Percentiles rank a stretch among this genome's conserved stretches.
phyloP scores from a whole-genome alignment of 2,888 invertebrate genomes.

The Chloroclysta siterata region DNA sequence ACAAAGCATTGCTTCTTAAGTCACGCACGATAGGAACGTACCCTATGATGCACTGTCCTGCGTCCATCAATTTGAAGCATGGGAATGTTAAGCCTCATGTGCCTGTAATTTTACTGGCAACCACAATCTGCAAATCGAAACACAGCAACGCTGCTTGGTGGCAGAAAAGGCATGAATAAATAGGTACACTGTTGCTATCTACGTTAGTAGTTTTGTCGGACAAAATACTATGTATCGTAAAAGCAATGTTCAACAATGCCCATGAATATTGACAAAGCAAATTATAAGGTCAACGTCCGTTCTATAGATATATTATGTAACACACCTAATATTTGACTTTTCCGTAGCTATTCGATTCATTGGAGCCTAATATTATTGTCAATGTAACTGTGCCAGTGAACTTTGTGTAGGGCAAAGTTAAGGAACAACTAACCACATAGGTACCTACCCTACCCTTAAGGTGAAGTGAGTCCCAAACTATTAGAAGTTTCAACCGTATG shows the following conservation, averaged over 20 bases:
- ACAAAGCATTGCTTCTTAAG: too few species aligned
- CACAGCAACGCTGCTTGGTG: too few species aligned
- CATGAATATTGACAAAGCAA: slow-evolving; percentile 6
- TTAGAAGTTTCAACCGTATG: too few species aligned
- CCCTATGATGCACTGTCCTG: too few species aligned
- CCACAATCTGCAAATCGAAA: too few species aligned
- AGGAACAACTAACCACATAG: slow-evolving; percentile 7
- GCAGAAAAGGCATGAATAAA: too few species aligned
- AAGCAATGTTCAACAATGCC: too few species aligned
- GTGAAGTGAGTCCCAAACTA: too few species aligned
- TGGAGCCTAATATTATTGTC: slow-evolving; percentile 60
- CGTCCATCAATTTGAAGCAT: too few species aligned
- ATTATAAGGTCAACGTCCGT: slow-evolving; percentile 12
- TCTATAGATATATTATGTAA: slow-evolving; percentile 43
- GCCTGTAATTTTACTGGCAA: too few species aligned
- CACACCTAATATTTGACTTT: slow-evolving; percentile 24
- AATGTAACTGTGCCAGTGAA: slow-evolving; percentile 40
- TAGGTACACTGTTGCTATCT: not conserved
- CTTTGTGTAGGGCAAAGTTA: slow-evolving; percentile 17
- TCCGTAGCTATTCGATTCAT: slow-evolving; percentile 44
- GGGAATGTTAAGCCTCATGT: too few species aligned
- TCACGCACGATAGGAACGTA: too few species aligned
- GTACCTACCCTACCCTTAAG: not conserved
- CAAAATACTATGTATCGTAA: not conserved
- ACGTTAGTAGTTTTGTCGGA: not conserved